Conservation (phyloP, 2,888 invertebrate genomes). For the Drosophila pegasa region DNA sequence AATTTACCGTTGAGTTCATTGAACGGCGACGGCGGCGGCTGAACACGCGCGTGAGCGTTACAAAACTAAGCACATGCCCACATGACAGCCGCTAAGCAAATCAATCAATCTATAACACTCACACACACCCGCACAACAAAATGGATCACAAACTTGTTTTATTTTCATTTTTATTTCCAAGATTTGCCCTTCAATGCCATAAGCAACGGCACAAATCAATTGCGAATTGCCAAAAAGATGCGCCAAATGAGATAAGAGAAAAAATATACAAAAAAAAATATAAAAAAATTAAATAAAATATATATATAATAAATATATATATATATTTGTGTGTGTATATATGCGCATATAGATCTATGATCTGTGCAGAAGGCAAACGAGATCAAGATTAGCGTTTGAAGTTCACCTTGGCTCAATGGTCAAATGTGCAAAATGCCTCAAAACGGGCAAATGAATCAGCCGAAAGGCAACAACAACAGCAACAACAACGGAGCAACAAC, state of each 20-base stretch:
- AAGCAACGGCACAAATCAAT: constrained; percentile 52
- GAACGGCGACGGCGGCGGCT: constrained; percentile 48
- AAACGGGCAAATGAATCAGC: constrained; percentile 66
- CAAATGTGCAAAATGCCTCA: constrained; percentile 76
- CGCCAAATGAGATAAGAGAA: constrained; percentile 62
- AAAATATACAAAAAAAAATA: constrained; percentile 39
- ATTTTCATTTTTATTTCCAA: background rate
- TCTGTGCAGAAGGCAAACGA: constrained; percentile 74
- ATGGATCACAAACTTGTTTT: constrained; percentile 45
- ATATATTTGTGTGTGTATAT: constrained; percentile 8
- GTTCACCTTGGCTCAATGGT: constrained; percentile 81
- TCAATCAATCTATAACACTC: constrained; percentile 45
- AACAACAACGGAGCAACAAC: constrained; percentile 33
- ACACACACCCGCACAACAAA: constrained; percentile 27
- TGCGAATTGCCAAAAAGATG: constrained; percentile 60
- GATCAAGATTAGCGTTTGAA: constrained; percentile 77
- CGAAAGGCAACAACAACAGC: constrained; percentile 46
- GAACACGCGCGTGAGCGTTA: constrained; percentile 57
- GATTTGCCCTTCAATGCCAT: constrained; percentile 66
- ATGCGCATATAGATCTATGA: constrained; percentile 25
- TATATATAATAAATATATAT: constrained; percentile 40
- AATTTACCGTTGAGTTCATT: constrained; percentile 79
- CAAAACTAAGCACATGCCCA: constrained; percentile 62
- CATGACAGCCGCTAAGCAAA: constrained; percentile 67
- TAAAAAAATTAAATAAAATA: constrained; percentile 35